A percentile compares a stretch with the other conserved stretches of the same genome.
These are phyloP conservation scores for Gorsachius magnificus DNA, from an alignment of 2,797 vertebrate genomes.

Conservation along the genomic window DNA sequence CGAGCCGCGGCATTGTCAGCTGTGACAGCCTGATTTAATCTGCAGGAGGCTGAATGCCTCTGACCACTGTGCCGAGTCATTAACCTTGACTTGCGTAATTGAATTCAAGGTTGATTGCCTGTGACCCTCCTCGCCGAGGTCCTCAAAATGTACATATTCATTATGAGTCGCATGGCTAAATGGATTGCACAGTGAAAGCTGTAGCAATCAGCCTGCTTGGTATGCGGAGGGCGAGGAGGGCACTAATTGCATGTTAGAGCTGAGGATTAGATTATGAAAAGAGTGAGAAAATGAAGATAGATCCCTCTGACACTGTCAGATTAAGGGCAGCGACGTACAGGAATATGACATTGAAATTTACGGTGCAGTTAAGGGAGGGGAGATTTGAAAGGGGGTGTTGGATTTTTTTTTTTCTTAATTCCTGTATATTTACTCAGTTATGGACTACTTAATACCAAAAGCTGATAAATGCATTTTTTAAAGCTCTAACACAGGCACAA, in stretches of 20 bases:
- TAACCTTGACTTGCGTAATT: slow-evolving; percentile 99
- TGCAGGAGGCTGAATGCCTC: slow-evolving; percentile 89
- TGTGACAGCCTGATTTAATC: slow-evolving; percentile 94
- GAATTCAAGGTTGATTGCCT: slow-evolving; percentile 99
- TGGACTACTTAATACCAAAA: neutral
- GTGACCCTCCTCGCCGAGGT: slow-evolving; percentile 91
- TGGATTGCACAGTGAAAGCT: slow-evolving; percentile 96
- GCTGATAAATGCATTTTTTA: neutral
- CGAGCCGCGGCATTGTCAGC: slow-evolving; percentile 87
- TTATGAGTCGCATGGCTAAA: slow-evolving; percentile 90
- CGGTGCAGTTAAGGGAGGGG: slow-evolving; percentile 75
- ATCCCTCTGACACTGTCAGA: slow-evolving; percentile 97
- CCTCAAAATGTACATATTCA: slow-evolving; percentile 99
- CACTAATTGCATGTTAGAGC: slow-evolving; percentile 99
- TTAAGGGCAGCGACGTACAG: slow-evolving; percentile 86
- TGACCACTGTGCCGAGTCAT: slow-evolving; percentile 98
- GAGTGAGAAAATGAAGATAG: slow-evolving; percentile 99
- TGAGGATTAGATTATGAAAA: slow-evolving; percentile 99
- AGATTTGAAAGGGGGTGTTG: slow-evolving; percentile 77
- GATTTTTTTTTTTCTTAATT: slow-evolving; percentile 20
- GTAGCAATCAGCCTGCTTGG: slow-evolving; percentile 90
- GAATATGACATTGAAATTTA: slow-evolving; percentile 86
- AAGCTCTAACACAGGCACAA: neutral
- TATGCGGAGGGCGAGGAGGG: slow-evolving; percentile 87
- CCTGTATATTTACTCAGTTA: slow-evolving; percentile 22